Base-by-base conservation (phyloP, 2,888 invertebrate species). In the Epsilonema sp. region DNA sequence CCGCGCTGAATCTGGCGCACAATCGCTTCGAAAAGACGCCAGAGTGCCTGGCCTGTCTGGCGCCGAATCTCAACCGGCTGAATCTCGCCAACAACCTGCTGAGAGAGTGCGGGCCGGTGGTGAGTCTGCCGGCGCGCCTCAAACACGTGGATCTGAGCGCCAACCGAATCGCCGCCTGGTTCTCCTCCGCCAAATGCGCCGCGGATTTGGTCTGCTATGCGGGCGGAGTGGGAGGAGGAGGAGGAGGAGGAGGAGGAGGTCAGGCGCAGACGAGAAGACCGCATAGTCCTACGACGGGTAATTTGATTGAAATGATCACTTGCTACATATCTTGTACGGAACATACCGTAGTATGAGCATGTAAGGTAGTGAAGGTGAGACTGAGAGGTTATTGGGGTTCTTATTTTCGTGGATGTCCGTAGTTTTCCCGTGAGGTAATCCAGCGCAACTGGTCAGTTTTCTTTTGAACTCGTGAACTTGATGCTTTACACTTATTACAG, bases 81-180 rank as follows among this genome's bases (percentile, higher is more conserved):
- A 89, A 89, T 64, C 76, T 97, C 75, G 80, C 87, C 0, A 83
- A 84, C 62, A 94, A 94, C 67, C 58, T 61, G 46, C 55, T 74
- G 25, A 62, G 56, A 25, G 59, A 63, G 46, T 80, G 87, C 78
- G 85, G 85, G 1, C 79, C 79, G 60, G 81, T 90, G 47, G 83
- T 83, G 13, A 80, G 82, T 45, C 89, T 86, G 66, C 92, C 94
- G 0, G 77, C 79, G 37, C 78, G 78, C 42, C 70, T 94, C 8
- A 83, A 87, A 50, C 86, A 89, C 64, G 68, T 97, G 38, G 92
- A 94, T 68, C 72, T 94, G 36, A 85, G 86, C 42, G 82, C 85
- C 65, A 92, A 90, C 67, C 79, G 80, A 66, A 82, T 89, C 55
- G 78, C 78, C 0, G 79, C 80, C 59, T 89, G 87, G 87, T 83